These are phyloP conservation scores for Metacarcinus magister DNA, from an alignment of 2,888 invertebrate genomes.

Conservation along the genomic window DNA sequence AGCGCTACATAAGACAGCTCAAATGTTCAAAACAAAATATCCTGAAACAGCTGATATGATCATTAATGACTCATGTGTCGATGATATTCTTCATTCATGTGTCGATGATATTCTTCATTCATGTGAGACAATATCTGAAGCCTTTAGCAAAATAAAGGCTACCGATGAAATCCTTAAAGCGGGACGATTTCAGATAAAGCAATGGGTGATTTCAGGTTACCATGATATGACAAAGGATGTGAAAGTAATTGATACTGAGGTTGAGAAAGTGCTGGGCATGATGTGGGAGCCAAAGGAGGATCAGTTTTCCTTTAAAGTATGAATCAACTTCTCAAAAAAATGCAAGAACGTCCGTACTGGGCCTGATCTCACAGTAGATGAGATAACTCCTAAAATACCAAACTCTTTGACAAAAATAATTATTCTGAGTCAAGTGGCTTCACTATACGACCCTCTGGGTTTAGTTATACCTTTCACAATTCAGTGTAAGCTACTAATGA, in stretches of 20 bases:
- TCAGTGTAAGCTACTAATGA: constrained; percentile 53
- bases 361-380: not conserved
- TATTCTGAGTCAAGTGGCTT: constrained; percentile 55
- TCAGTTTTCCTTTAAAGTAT: not conserved
- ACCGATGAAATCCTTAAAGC: too few species aligned
- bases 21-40: too few species aligned
- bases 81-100: too few species aligned
- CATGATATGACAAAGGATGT: not conserved
- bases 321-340: constrained; percentile 53
- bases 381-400: not conserved
- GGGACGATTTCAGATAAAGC: constrained; percentile 33
- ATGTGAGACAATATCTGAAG: too few species aligned
- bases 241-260: not conserved
- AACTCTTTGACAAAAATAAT: constrained; percentile 46
- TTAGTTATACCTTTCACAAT: constrained; percentile 46
- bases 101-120: too few species aligned
- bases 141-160: too few species aligned
- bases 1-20: too few species aligned
- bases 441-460: constrained; percentile 62
- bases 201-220: constrained; percentile 21
- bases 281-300: constrained; percentile 48
- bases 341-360: not conserved
- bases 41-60: too few species aligned
- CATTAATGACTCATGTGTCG: too few species aligned
- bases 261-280: constrained; percentile 57